phyloP scores from a whole-genome alignment of 2,797 vertebrate genomes.

The Notolabrus celidotus region DNA sequence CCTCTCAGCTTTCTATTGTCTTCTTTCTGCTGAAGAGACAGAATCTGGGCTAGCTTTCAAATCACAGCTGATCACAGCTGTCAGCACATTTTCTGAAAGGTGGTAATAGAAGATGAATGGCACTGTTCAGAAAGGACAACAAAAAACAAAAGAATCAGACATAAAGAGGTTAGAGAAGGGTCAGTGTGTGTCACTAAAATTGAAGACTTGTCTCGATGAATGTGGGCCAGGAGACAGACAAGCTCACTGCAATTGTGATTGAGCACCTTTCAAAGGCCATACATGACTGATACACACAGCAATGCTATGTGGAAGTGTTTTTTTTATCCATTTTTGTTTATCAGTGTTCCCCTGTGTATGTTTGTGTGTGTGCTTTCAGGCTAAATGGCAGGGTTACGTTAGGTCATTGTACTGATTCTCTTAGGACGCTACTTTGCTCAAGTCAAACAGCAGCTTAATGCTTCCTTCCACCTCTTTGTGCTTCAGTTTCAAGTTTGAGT shows the following conservation, averaged over 20 bases:
- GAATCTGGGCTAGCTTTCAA: not conserved
- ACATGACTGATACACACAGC: no score
- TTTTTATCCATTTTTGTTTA: no score
- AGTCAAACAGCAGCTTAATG: conserved; percentile 59
- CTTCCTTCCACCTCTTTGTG: conserved; percentile 47
- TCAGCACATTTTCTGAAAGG: conserved; percentile 20
- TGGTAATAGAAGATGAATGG: conserved; percentile 4
- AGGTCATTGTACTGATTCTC: no score
- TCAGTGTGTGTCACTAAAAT: conserved; percentile 49
- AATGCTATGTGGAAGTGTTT: no score
- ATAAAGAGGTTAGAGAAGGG: conserved; percentile 1
- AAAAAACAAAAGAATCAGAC: conserved; percentile 3
- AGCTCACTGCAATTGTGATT: no score
- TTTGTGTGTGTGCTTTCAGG: no score
- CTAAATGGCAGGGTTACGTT: no score
- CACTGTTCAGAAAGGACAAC: conserved; percentile 17
- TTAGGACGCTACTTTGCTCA: no score
- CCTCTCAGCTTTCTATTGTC: conserved; percentile 45
- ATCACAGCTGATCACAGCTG: conserved; percentile 6
- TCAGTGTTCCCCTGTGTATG: no score
- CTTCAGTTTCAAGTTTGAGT: conserved; percentile 20
- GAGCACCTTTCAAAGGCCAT: no score
- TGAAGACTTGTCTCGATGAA: no score
- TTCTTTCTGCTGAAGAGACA: conserved; percentile 6
- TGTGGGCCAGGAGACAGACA: no score